phyloP scores from a whole-genome alignment of 2,888 invertebrate species.

The Drosophila algonquin region DNA sequence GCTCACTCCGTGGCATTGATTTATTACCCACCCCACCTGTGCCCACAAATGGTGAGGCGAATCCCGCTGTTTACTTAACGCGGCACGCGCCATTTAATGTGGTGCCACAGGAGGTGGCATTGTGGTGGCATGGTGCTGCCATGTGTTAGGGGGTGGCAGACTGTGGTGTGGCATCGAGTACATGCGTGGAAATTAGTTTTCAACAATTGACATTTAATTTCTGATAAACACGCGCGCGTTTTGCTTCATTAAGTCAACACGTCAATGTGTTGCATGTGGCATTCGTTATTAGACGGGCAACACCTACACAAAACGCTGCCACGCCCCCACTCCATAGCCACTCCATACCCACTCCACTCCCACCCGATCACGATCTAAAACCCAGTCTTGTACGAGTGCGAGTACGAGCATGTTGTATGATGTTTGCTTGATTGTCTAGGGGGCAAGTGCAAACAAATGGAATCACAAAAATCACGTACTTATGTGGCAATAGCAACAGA shows the following conservation, averaged over 20 bases:
- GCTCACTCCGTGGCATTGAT: constrained; percentile 59
- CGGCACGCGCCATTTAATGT: constrained; percentile 72
- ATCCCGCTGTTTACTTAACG: constrained; percentile 37
- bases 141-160: not conserved
- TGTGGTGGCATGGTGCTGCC: constrained; percentile 7
- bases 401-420: constrained; percentile 33
- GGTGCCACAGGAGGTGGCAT: not conserved
- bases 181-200: constrained; percentile 70
- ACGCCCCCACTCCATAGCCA: not conserved
- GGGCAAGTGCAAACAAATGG: constrained; percentile 60
- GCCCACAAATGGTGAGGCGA: constrained; percentile 17
- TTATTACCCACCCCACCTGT: constrained; percentile 45
- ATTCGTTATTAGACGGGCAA: constrained; percentile 71
- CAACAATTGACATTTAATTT: constrained; percentile 81
- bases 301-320: constrained; percentile 33
- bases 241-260: constrained; percentile 81
- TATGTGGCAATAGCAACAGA: constrained; percentile 23
- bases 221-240: constrained; percentile 76
- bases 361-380: constrained; percentile 24
- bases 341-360: not conserved
- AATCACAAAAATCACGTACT: constrained; percentile 73
- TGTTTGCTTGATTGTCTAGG: constrained; percentile 39
- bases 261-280: constrained; percentile 70
- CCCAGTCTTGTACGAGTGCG: not conserved
- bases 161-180: not conserved